Conservation (phyloP, 1,140 invertebrate genomes). For the Propsilocerus akamusi region DNA sequence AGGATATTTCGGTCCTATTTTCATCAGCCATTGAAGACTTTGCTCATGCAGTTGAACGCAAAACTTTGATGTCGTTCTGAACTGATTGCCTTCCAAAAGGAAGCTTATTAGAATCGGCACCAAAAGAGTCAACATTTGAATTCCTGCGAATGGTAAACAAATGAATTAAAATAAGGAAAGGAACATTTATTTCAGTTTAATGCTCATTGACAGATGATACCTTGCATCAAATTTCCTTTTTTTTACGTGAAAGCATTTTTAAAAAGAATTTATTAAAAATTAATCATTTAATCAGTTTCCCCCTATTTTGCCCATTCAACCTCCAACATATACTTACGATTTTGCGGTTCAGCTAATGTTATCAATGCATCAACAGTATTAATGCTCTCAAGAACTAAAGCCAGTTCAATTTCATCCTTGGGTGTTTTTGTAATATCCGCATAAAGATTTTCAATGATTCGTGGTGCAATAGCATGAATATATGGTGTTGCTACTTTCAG, state of each 20-base stretch:
- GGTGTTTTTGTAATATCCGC: conserved; percentile 36
- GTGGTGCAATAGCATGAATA: conserved; percentile 61
- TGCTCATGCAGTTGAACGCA: conserved; percentile 60
- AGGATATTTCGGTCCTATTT: conserved; percentile 78
- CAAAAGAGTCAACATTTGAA: conserved; percentile 70
- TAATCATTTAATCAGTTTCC: neutral
- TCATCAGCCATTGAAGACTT: conserved; percentile 71
- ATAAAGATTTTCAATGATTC: conserved; percentile 50
- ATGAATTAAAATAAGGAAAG: conserved; percentile 9
- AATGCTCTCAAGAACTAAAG: conserved; percentile 46
- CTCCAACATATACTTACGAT: conserved; percentile 40
- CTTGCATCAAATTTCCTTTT: conserved; percentile 25
- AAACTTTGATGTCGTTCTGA: conserved; percentile 39
- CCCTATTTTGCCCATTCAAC: neutral
- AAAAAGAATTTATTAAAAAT: neutral
- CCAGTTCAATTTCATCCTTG: conserved; percentile 36
- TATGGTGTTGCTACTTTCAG: conserved; percentile 50
- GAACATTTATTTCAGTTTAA: conserved; percentile 7
- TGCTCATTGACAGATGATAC: conserved; percentile 11
- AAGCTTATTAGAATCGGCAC: conserved; percentile 78
- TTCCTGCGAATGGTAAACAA: conserved; percentile 37
- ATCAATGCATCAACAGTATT: conserved; percentile 53
- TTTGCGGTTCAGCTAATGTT: conserved; percentile 48
- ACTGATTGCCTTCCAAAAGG: conserved; percentile 46
- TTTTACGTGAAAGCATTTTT: conserved; percentile 2